These are phyloP conservation scores for Nilaparvata lugens DNA, from an alignment of 1,140 invertebrate species.

Conservation along the genomic window DNA sequence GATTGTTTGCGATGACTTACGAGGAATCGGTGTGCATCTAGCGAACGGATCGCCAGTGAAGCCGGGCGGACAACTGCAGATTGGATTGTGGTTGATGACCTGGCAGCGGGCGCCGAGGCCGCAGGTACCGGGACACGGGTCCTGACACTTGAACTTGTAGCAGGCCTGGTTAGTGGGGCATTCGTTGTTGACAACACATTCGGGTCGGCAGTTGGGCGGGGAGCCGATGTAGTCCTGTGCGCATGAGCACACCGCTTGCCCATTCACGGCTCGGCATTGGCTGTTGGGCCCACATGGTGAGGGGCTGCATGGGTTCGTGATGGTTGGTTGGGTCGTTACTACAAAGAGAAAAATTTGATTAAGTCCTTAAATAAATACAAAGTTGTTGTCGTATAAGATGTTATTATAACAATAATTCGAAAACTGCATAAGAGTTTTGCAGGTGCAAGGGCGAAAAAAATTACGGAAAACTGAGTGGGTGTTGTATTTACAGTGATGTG, in stretches of 20 bases:
- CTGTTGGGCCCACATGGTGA: constrained; percentile 51
- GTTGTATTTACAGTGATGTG: no score
- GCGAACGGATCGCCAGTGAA: constrained; percentile 69
- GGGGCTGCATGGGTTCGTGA: constrained; percentile 48
- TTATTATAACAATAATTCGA: no score
- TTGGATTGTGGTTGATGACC: constrained; percentile 63
- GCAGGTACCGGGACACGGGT: constrained; percentile 67
- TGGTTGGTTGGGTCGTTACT: constrained; percentile 30
- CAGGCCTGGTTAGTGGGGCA: constrained; percentile 59
- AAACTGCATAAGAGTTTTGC: no score
- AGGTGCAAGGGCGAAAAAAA: no score
- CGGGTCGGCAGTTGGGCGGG: constrained; percentile 60
- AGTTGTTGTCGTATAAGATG: no score
- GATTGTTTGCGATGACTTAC: no score
- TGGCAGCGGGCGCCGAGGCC: constrained; percentile 60
- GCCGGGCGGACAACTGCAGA: constrained; percentile 59
- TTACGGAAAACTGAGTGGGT: no score
- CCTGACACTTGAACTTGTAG: constrained; percentile 60
- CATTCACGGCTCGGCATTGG: constrained; percentile 41
- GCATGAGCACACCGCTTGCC: constrained; percentile 44
- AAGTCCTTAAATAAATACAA: no score
- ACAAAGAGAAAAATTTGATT: constrained; percentile 22
- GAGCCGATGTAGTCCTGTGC: constrained; percentile 41
- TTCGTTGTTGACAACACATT: constrained; percentile 65
- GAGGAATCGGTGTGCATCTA: constrained; percentile 40